Evolutionary conservation across 2,888 invertebrate genomes (phyloP).

Genomic region (Drosophila ezoana): DNA sequence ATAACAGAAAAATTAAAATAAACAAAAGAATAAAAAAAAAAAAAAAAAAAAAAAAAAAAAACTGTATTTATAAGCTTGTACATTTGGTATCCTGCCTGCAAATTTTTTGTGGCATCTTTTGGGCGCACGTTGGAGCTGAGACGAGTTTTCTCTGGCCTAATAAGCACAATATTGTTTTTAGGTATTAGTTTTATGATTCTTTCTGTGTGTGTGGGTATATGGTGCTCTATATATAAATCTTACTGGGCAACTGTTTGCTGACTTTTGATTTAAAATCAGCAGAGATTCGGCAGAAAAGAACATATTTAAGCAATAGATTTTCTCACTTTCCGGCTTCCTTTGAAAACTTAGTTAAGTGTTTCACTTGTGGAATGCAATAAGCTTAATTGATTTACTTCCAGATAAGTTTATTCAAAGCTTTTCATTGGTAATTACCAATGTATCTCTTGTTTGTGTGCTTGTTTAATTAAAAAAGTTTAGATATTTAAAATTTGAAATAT

Average conservation of each 20-base stretch:
- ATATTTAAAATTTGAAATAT: too few species aligned
- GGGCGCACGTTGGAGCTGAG: not conserved
- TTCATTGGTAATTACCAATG: not conserved
- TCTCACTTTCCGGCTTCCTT: not conserved
- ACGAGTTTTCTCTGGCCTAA: not conserved
- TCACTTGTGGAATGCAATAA: not conserved
- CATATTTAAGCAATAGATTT: not conserved
- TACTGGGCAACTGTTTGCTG: too few species aligned
- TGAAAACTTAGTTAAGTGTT: not conserved
- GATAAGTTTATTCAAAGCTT: not conserved
- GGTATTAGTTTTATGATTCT: too few species aligned
- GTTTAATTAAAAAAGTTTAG: not conserved
- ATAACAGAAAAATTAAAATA: too few species aligned
- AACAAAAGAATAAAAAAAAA: too few species aligned
- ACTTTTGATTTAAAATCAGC: not conserved
- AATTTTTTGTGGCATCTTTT: slow-evolving; percentile 7
- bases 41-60: too few species aligned
- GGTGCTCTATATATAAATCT: too few species aligned
- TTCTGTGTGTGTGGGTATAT: too few species aligned
- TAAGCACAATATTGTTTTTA: too few species aligned
- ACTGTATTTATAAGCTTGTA: too few species aligned
- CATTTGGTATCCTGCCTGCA: too few species aligned
- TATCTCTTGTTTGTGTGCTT: not conserved
- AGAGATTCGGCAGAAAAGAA: not conserved
- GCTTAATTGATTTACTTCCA: not conserved